Evolutionary conservation across 2,797 vertebrate species (phyloP), one percentile per base, ranked within the genome.

Genomic region (Ptychadena robeensis): DNA sequence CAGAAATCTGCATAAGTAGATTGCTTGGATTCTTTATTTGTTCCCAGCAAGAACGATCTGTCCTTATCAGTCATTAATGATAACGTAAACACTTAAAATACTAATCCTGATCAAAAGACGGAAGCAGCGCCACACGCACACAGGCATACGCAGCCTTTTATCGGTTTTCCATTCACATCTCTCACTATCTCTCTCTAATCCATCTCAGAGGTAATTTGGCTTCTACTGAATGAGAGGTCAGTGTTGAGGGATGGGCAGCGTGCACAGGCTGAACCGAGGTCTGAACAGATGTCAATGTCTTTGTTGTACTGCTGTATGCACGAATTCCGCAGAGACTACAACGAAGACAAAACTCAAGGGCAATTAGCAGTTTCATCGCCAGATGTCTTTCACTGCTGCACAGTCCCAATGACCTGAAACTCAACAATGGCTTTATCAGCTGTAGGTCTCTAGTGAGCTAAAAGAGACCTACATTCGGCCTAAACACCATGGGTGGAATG

Each of bases 181-280:
- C 22, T n/a, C 3, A 12, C 61, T 18, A 53, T 73, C 64, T 37
- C 68, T 75, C 61, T 82, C 72, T 75, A 75, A 69, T 68, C 64
- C 31, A 75, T 69, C 35, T 68, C 44, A 48, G 32, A 61, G 63
- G 79, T 57, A 74, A 82, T 82, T 75, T 61, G 65, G 53, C 35
- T 67, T 75, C 30, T 38, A 30, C 32, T 10, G 27, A 82, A n/a
- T 61, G 79, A 73, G 74, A 75, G 80, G 80, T 82, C 80, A 82
- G 25, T 40, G 40, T 63, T 22, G 44, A 76, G 73, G 73, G 81
- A 63, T 69, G 66, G 81, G 73, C 81, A 61, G 44, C 12, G 69
- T 35, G 28, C 35, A 31, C 31, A 31, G 25, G 11, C 59, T 28
- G 64, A 10, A 37, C 44, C 14, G n/a, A 35, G 64, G 2, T 68